Conservation (phyloP, 2,113 vertebrate genomes). For the Globicephala melas region DNA sequence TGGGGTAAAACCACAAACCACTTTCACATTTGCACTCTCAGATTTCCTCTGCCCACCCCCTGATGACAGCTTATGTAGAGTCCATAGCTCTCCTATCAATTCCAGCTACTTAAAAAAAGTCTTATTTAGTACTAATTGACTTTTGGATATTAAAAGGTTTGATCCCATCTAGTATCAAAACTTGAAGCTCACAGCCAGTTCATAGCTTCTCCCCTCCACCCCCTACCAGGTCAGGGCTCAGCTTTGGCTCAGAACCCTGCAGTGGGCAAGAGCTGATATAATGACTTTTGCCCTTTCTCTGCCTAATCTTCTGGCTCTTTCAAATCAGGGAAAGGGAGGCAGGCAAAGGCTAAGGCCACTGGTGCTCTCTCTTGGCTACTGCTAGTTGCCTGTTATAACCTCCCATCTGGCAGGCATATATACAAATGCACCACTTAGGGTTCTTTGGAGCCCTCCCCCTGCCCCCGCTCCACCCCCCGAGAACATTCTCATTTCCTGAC, state of each 20-base stretch:
- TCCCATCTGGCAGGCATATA: background rate
- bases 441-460: background rate
- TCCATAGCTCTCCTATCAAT: background rate
- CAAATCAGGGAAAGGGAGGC: background rate
- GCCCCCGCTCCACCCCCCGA: fast-evolving
- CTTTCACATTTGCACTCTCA: background rate
- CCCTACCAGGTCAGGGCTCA: background rate
- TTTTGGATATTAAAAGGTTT: background rate
- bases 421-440: background rate
- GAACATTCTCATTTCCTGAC: background rate
- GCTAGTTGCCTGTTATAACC: background rate
- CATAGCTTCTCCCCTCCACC: fast-evolving
- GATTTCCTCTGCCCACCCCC: background rate
- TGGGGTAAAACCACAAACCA: background rate
- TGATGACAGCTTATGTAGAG: too few relatives aligned
- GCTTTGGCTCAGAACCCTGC: background rate
- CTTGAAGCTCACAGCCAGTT: background rate
- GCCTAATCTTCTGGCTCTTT: background rate
- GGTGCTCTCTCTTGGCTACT: background rate
- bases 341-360: background rate
- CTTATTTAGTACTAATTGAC: background rate
- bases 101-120: background rate
- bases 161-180: background rate
- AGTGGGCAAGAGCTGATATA: background rate
- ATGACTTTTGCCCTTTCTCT: background rate